phyloP scores from a whole-genome alignment of 1,140 invertebrate species.

The Cydia pomonella region DNA sequence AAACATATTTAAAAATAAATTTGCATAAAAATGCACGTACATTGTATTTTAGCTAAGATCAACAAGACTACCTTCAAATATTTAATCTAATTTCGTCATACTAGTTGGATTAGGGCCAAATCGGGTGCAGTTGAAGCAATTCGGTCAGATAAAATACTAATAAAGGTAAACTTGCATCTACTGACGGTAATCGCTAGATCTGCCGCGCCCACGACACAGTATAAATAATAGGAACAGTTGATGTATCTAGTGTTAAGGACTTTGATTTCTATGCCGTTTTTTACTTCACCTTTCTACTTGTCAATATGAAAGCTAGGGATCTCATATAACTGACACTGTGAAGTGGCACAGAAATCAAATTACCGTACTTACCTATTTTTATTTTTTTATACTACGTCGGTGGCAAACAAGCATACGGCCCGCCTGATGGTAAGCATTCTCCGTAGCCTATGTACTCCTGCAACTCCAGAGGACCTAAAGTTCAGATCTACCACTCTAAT shows the following conservation, averaged over 20 bases:
- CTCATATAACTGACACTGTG: no score
- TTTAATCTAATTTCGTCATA: slow-evolving; percentile 9
- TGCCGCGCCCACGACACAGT: not conserved
- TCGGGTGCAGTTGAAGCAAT: not conserved
- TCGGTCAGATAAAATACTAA: slow-evolving; percentile 13
- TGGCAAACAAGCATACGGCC: no score
- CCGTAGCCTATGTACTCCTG: no score
- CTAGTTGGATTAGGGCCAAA: not conserved
- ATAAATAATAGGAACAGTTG: not conserved
- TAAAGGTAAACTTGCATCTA: slow-evolving; percentile 7
- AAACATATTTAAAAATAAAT: not conserved
- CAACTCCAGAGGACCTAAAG: no score
- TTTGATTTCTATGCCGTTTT: no score
- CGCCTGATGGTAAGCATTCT: no score
- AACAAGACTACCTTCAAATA: slow-evolving; percentile 8
- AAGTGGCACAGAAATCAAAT: no score
- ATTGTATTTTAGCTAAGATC: not conserved
- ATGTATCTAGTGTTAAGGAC: not conserved
- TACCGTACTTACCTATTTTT: no score
- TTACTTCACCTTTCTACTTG: no score
- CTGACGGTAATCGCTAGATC: slow-evolving; percentile 4
- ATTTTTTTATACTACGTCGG: no score
- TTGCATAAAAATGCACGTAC: not conserved
- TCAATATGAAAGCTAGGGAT: no score
- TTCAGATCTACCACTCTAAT: no score